Evolutionary conservation across 53 echinoderm and acorn worm genomes (phyloP).

Genomic region (Holothuria leucospilota): DNA sequence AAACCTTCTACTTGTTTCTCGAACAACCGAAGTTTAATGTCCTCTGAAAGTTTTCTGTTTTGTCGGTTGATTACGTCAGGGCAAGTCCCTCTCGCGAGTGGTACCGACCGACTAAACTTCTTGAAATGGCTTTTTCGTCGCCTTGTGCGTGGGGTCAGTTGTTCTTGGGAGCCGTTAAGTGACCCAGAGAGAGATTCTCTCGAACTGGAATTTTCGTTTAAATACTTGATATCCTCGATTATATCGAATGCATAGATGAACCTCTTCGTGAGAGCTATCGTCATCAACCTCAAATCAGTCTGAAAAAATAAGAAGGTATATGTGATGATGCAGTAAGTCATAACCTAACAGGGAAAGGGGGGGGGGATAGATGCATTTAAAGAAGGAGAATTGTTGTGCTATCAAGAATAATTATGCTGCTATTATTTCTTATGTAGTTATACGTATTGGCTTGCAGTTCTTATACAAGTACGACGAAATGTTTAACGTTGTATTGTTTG

Average conservation of each 20-base stretch:
- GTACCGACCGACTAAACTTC: slow-evolving; percentile 5
- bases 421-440: too few relatives aligned
- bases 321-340: background rate
- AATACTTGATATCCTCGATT: slow-evolving; percentile 34
- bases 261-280: slow-evolving; percentile 15
- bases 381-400: too few relatives aligned
- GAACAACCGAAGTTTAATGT: slow-evolving; percentile 3
- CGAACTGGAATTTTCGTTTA: slow-evolving; percentile 30
- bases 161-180: slow-evolving; percentile 23
- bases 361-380: too few relatives aligned
- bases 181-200: slow-evolving; percentile 26
- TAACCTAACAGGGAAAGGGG: too few relatives aligned
- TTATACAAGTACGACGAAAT: too few relatives aligned
- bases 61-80: background rate
- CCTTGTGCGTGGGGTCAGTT: background rate
- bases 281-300: background rate
- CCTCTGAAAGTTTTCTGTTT: background rate
- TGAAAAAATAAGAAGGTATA: background rate
- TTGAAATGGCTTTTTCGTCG: slow-evolving; percentile 8
- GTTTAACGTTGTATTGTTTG: too few relatives aligned
- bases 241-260: slow-evolving; percentile 46
- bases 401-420: too few relatives aligned
- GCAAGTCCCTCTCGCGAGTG: slow-evolving; percentile 20
- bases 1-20: background rate
- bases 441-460: too few relatives aligned